A percentile compares a stretch with the other conserved stretches of the same genome.
Conservation (phyloP, 2,797 vertebrate genomes). For the Ficedula albicollis region DNA sequence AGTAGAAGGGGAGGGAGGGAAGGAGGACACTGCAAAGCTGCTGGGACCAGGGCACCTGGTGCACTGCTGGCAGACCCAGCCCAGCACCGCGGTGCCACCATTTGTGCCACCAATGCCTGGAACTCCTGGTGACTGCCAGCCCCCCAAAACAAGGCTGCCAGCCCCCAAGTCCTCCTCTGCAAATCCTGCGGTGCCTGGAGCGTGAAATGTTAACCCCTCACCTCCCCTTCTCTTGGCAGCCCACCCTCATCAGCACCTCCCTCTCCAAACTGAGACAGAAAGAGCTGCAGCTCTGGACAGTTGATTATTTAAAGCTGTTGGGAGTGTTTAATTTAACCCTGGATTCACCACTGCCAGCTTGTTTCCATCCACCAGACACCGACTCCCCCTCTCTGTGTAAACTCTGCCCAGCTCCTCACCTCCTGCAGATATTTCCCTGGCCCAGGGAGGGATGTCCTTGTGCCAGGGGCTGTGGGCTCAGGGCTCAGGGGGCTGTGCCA, state of each 20-base stretch:
- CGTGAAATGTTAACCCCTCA: not conserved
- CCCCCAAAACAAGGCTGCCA: not conserved
- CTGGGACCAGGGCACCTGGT: no score
- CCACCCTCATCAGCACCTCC: slow-evolving; percentile 4
- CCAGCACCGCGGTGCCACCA: accelerated
- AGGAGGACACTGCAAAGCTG: not conserved
- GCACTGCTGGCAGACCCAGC: not conserved
- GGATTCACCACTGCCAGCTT: slow-evolving; percentile 53
- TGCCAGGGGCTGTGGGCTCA: not conserved
- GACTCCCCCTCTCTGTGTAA: not conserved
- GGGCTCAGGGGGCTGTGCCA: not conserved
- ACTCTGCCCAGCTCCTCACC: not conserved
- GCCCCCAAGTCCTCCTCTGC: accelerated
- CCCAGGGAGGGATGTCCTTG: accelerated
- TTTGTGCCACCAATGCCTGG: not conserved
- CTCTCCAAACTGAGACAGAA: slow-evolving; percentile 14
- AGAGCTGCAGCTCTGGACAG: not conserved
- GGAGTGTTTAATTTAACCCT: slow-evolving; percentile 66
- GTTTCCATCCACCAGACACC: slow-evolving; percentile 45
- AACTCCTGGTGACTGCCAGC: not conserved
- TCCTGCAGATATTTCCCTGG: not conserved
- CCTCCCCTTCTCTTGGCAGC: not conserved
- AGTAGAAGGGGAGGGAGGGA: not conserved
- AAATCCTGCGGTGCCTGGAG: not conserved
- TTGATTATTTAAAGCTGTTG: slow-evolving; percentile 67